A percentile compares a stretch with the other conserved stretches of the same genome.
Evolutionary conservation across 1,140 invertebrate genomes (phyloP).

Genomic region (Ceratoteleas bidentatus): DNA sequence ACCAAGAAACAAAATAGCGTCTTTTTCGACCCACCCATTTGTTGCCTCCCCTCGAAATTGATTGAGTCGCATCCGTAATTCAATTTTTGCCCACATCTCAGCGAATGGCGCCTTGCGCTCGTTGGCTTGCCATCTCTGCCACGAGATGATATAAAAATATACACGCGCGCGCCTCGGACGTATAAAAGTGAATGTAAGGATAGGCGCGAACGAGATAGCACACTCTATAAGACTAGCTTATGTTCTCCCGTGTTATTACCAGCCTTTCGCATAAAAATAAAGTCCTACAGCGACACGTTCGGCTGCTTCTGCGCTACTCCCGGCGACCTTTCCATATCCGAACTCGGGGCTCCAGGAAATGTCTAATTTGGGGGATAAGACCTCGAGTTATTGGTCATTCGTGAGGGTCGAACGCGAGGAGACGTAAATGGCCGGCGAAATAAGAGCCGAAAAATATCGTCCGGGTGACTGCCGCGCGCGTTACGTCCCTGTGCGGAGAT

Average conservation of each 20-base stretch:
- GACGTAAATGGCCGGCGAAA: slow-evolving; percentile 66
- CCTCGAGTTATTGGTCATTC: slow-evolving; percentile 74
- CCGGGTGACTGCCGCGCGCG: slow-evolving; percentile 11
- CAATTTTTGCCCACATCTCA: slow-evolving; percentile 43
- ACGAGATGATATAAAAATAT: slow-evolving; percentile 68
- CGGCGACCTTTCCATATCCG: slow-evolving; percentile 38
- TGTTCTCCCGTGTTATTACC: slow-evolving; percentile 70
- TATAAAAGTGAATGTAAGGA: slow-evolving; percentile 70
- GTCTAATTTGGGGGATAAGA: slow-evolving; percentile 74
- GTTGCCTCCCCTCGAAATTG: slow-evolving; percentile 30
- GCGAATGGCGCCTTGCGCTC: slow-evolving; percentile 22
- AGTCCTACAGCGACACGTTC: slow-evolving; percentile 42
- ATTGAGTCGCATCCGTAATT: slow-evolving; percentile 56
- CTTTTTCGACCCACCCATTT: slow-evolving; percentile 17
- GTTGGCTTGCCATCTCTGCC: slow-evolving; percentile 30
- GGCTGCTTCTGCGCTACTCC: slow-evolving; percentile 30
- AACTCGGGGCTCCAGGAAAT: slow-evolving; percentile 33
- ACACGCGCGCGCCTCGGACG: slow-evolving; percentile 42
- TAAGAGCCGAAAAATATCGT: slow-evolving; percentile 60
- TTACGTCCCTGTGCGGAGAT: slow-evolving; percentile 26
- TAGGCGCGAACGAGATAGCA: slow-evolving; percentile 44
- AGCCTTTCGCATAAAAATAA: slow-evolving; percentile 68
- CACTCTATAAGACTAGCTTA: slow-evolving; percentile 67
- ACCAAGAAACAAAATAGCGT: slow-evolving; percentile 26
- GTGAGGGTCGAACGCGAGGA: slow-evolving; percentile 50